phyloP scores from a whole-genome alignment of 1,140 invertebrate genomes.

The Cryptotermes secundus region DNA sequence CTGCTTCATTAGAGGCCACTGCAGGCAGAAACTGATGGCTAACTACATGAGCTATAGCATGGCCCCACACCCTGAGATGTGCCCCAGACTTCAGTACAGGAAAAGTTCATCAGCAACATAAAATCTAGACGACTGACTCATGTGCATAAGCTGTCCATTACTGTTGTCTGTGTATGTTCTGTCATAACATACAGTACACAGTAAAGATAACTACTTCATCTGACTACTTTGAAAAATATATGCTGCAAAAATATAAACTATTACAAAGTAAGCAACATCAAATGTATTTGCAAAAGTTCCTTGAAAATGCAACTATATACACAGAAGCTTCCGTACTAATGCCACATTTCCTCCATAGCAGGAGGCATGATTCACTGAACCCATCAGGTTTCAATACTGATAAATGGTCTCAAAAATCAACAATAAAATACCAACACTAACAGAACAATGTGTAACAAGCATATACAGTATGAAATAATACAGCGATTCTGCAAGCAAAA shows the following conservation, averaged over 20 bases:
- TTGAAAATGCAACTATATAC: background rate
- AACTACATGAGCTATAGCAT: too few relatives aligned
- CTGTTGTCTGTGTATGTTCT: background rate
- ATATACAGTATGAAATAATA: background rate
- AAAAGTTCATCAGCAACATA: too few relatives aligned
- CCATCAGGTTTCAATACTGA: background rate
- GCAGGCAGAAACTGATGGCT: too few relatives aligned
- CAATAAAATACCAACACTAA: background rate
- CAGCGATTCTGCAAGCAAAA: background rate
- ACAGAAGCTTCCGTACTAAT: background rate
- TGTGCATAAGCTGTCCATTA: too few relatives aligned
- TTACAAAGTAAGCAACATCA: background rate
- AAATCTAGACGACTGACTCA: too few relatives aligned
- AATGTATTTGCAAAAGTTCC: background rate
- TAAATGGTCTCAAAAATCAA: background rate
- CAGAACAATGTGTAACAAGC: background rate
- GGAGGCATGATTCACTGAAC: background rate
- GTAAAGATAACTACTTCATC: background rate
- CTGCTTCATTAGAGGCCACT: too few relatives aligned
- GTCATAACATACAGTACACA: background rate
- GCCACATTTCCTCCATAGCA: background rate
- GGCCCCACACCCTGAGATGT: too few relatives aligned
- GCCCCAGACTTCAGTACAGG: too few relatives aligned
- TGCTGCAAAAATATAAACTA: slow-evolving; percentile 18
- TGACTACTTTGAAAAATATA: background rate